Evolutionary conservation across 2,797 vertebrate genomes (phyloP), one percentile per base, ranked within the genome.

Genomic region (Crax fasciolata): DNA sequence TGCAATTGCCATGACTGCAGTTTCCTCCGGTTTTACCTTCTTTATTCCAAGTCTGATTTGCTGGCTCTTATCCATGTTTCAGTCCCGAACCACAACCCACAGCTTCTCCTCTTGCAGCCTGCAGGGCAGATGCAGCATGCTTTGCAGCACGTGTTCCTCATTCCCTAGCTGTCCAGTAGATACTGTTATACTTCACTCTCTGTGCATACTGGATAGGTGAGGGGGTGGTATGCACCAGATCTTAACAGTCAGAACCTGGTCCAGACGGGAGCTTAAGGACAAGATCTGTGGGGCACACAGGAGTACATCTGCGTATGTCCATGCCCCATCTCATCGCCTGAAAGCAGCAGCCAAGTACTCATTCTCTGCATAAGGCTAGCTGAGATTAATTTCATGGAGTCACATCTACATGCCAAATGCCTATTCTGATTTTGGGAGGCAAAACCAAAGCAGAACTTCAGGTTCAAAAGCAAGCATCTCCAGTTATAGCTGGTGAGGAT

Each of bases 271-370:
- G 13, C 10, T 30, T 24, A 21, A 32, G 24, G 51, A 65, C 2
- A 8, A 35, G 20, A 23, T 15, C 28, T 9, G 20, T 9, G 27
- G 35, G 24, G n/a, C 27, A 74, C 13, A 9, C 41, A 32, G 44
- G 20, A 38, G 24, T 1, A 24, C 10, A 13, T 7, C 18, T 44
- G 4, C 2, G 0, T 5, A 19, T 6, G 11, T 14, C 49, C 27
- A 4, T 14, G 30, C 3, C 17, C 14, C 55, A 30, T 0, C 18
- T 43, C 48, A 8, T 13, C 19, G 51, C 23, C 5, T 44, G 35
- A 32, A 66, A 9, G 62, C 9, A 38, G 30, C 9, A 74, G 46
- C 21, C n/a, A 85, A 8, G 6, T 39, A 59, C 23, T 49, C 43
- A 16, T 48, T 20, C 48, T 65, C 52, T 65, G 57, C 35, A 46